Conservation (phyloP, 2,797 vertebrate species). For the Sebastes taczanowskii region DNA sequence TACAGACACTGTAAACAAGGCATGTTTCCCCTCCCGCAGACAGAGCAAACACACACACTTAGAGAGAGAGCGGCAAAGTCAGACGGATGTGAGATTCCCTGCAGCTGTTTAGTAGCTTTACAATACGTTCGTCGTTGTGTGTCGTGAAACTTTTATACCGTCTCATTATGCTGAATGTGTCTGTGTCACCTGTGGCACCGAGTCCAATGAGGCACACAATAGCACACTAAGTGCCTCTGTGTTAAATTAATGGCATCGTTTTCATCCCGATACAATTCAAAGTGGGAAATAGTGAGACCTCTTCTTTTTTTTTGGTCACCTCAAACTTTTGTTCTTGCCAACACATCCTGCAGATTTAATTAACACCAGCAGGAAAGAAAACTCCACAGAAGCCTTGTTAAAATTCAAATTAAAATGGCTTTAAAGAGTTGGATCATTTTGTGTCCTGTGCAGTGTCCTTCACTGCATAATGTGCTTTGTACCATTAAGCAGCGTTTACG, state of each 20-base stretch:
- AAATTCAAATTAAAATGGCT: conserved; percentile 21
- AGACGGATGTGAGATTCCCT: not conserved
- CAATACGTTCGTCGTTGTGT: conserved; percentile 36
- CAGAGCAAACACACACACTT: not conserved
- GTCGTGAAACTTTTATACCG: conserved; percentile 51
- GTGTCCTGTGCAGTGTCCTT: not conserved
- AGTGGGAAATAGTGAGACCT: conserved; percentile 9
- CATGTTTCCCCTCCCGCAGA: conserved; percentile 60
- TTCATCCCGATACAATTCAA: conserved; percentile 60
- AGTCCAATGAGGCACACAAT: conserved; percentile 57
- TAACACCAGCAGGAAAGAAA: not conserved
- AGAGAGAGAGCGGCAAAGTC: not conserved
- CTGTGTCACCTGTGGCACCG: conserved; percentile 46
- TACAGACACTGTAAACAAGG: conserved; percentile 71
- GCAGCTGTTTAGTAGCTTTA: conserved; percentile 9
- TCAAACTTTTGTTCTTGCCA: conserved; percentile 11
- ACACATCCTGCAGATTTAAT: conserved; percentile 29
- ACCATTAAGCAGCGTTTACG: not conserved
- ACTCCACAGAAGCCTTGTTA: not conserved
- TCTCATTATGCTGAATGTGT: conserved; percentile 64
- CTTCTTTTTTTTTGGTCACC: not conserved
- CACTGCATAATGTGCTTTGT: not conserved
- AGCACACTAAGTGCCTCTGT: not conserved
- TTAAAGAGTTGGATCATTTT: conserved; percentile 7
- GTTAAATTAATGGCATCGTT: conserved; percentile 54